Percentiles rank a stretch among this genome's conserved stretches.
These are phyloP conservation scores for Brachionus manjavacas DNA, from an alignment of 1,140 invertebrate species.

Conservation along the genomic window DNA sequence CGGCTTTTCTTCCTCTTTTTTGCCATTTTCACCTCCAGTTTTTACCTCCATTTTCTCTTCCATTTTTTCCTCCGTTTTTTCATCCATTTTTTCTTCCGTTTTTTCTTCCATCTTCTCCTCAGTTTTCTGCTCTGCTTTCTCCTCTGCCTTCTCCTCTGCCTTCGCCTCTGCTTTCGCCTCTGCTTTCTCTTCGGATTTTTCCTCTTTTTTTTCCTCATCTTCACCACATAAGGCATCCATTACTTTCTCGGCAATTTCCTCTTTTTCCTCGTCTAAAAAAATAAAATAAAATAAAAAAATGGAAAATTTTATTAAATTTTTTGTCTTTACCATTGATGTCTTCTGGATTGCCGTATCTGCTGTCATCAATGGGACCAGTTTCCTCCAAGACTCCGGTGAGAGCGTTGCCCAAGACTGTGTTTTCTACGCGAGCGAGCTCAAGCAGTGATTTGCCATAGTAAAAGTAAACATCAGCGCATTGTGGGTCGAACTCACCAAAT, in stretches of 20 bases:
- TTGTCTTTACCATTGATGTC: background rate
- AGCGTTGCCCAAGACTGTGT: conserved; percentile 70
- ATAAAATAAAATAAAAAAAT: background rate
- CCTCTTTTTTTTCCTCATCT: no score
- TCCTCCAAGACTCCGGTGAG: conserved; percentile 61
- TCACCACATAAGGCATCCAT: no score
- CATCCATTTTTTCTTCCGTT: conserved; percentile 42
- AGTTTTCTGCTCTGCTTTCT: background rate
- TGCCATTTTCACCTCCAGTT: conserved; percentile 44
- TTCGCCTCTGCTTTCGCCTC: no score
- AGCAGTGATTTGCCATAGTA: conserved; percentile 73
- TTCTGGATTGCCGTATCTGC: conserved; percentile 34
- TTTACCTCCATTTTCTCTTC: conserved; percentile 45
- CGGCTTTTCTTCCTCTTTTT: conserved; percentile 41
- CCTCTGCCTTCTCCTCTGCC: background rate
- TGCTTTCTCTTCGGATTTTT: no score
- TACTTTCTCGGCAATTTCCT: no score
- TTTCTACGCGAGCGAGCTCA: conserved; percentile 72
- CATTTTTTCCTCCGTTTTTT: conserved; percentile 29
- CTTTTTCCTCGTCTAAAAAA: no score
- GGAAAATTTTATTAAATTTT: background rate
- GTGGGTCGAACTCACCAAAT: conserved; percentile 70
- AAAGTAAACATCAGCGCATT: conserved; percentile 77
- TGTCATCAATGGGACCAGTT: conserved; percentile 39
- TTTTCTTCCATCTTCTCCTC: conserved; percentile 50